phyloP scores from a whole-genome alignment of 2,113 vertebrate species.

The Saguinus imperator region DNA sequence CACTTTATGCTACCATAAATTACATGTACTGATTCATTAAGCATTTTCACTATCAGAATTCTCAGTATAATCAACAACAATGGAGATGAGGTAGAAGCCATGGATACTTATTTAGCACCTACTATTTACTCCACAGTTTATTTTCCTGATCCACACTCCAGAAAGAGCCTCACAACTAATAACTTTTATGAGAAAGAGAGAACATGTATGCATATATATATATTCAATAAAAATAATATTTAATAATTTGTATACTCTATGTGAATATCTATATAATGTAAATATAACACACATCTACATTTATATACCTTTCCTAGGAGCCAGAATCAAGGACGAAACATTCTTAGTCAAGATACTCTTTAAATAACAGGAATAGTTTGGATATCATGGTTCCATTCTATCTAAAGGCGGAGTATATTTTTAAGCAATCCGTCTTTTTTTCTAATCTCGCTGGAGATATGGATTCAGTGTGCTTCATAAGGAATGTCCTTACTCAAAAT shows the following conservation, averaged over 20 bases:
- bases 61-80: background rate
- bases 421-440: background rate
- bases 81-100: background rate
- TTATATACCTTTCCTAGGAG: background rate
- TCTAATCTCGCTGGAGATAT: background rate
- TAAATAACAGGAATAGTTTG: background rate
- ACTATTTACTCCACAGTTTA: background rate
- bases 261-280: background rate
- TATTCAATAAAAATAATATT: background rate
- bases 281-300: background rate
- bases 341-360: background rate
- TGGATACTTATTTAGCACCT: background rate
- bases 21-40: background rate
- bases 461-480: background rate
- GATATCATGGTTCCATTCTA: background rate
- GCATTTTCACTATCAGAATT: background rate
- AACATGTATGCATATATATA: background rate
- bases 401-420: background rate
- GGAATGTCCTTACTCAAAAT: background rate
- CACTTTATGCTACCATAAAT: background rate
- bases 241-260: background rate
- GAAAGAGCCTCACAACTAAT: background rate
- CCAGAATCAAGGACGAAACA: background rate
- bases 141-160: background rate
- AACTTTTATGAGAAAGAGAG: background rate